Evolutionary conservation across 2,888 invertebrate genomes (phyloP), one percentile per base, ranked within the genome.

Genomic region (Amaurobius ferox): DNA sequence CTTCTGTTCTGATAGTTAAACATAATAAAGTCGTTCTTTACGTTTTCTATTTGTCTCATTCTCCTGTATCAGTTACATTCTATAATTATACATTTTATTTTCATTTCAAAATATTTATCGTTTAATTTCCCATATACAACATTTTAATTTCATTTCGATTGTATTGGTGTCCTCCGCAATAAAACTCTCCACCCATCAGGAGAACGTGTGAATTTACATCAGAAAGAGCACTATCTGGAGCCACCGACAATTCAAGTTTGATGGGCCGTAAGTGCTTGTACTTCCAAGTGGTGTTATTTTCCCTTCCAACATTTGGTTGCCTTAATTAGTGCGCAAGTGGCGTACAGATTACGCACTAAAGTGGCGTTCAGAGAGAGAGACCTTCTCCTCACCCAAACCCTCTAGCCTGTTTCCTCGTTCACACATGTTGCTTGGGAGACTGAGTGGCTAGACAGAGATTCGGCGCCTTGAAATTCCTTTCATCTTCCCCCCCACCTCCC

Each of bases 361-460:
- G 55, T 55, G 23, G 23, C 23, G 23, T 23, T 23, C 55, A 7
- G 35, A n/a, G n/a, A n/a, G n/a, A n/a, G n/a, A n/a, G n/a, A n/a
- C 6, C 35, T 9, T 7, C 35, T 44, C 44, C 23, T 5, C 23
- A 16, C 44, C 44, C 2, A 44, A 2, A 11, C 44, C 44, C 44
- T 7, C 11, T 16, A 55, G 13, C 7, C 23, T 16, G 19, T 23
- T 16, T 23, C 55, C 55, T 3, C 16, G 13, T 44, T 44, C 16
- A 23, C 55, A 78, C 77, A 67, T 77, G 77, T 77, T 78, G 78
- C 78, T 78, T 5, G 48, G 76, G 76, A 76, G 76, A 26, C 76
- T 29, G 9, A 76, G 32, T 66, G 76, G 76, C 76, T 40, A 66
- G 77, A 68, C 68, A 35, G 77, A 26, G 35, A 19, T 13, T 9